These are phyloP conservation scores for Drosophila trichaetosa DNA, from an alignment of 2,888 invertebrate genomes.

Conservation along the genomic window DNA sequence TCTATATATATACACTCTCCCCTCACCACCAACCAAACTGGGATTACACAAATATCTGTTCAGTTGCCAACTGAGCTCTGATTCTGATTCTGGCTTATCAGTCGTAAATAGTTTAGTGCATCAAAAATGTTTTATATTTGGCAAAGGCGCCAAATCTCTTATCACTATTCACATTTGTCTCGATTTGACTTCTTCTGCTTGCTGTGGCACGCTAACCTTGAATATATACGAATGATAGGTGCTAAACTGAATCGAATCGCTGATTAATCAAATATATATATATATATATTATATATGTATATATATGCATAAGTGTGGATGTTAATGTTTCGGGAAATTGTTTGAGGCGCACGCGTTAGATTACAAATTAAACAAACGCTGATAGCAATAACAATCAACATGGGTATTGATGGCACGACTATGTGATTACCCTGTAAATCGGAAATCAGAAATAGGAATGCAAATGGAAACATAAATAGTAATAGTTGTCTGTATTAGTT, in stretches of 20 bases:
- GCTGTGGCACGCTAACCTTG: conserved; percentile 67
- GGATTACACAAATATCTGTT: conserved; percentile 1
- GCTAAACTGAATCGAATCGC: conserved; percentile 31
- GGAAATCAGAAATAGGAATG: conserved; percentile 1
- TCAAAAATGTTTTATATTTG: conserved; percentile 25
- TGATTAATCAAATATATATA: conserved; percentile 47
- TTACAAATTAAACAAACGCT: conserved; percentile 40
- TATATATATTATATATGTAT: not conserved
- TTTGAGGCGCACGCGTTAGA: conserved; percentile 58
- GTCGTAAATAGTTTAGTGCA: conserved; percentile 33
- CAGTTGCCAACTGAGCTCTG: conserved; percentile 46
- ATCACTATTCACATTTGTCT: conserved; percentile 48
- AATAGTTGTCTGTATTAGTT: not conserved
- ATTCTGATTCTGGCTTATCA: conserved; percentile 40
- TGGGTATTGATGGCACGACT: not conserved
- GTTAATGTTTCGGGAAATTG: conserved; percentile 18
- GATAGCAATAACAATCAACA: not conserved
- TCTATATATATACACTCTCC: not conserved
- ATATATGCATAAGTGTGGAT: not conserved
- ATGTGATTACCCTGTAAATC: conserved; percentile 7
- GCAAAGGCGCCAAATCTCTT: conserved; percentile 35
- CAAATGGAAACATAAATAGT: accelerated
- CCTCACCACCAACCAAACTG: not conserved
- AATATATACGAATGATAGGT: conserved; percentile 42
- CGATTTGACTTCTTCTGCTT: conserved; percentile 16